A percentile compares a stretch with the other conserved stretches of the same genome.
phyloP scores from a whole-genome alignment of 2,113 vertebrate species.

The Bos indicus region DNA sequence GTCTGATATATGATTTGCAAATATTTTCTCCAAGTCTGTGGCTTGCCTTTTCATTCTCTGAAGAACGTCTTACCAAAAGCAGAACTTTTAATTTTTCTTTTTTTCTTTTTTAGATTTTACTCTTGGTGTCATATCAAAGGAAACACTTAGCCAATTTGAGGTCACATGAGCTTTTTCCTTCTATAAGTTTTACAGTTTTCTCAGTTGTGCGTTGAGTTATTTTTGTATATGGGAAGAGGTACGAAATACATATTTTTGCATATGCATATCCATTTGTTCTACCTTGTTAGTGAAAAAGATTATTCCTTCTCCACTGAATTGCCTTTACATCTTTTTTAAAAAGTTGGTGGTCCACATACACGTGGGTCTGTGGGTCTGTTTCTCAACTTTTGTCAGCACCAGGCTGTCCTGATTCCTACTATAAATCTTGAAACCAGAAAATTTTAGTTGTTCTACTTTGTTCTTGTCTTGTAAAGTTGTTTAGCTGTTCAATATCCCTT shows the following conservation, averaged over 20 bases:
- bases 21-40: not conserved
- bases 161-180: not conserved
- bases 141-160: not conserved
- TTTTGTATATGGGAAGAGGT: not conserved
- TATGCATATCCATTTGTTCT: not conserved
- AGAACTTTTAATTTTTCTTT: not conserved
- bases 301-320: not conserved
- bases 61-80: not conserved
- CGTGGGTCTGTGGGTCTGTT: not conserved
- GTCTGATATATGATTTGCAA: not conserved
- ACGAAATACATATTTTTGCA: not conserved
- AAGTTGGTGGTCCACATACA: rapidly evolving
- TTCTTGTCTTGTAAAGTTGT: not conserved
- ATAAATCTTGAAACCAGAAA: not conserved
- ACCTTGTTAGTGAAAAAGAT: not conserved
- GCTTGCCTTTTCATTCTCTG: not conserved
- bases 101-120: not conserved
- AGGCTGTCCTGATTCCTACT: rapidly evolving
- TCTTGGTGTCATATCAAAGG: not conserved
- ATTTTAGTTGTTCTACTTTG: no score
- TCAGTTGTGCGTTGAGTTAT: not conserved
- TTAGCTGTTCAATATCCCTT: not conserved
- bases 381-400: not conserved
- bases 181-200: not conserved
- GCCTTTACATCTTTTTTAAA: not conserved